Conservation (phyloP, 2,113 vertebrate species). For the Spea bombifrons region DNA sequence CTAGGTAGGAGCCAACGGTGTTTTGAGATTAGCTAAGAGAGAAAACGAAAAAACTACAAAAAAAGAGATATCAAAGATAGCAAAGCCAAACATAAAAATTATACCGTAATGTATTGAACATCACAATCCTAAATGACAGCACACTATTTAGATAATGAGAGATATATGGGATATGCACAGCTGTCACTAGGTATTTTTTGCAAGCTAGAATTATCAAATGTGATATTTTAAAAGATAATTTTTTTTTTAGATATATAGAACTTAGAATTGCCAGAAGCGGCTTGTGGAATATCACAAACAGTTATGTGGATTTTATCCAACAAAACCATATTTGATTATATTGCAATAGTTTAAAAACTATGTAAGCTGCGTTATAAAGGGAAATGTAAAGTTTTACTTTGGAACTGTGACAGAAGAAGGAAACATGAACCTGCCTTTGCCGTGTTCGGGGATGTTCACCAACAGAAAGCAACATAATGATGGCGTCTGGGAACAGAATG, state of each 20-base stretch:
- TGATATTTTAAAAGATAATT: neutral
- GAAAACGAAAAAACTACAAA: slow-evolving; percentile 30
- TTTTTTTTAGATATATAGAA: neutral
- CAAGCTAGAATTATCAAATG: neutral
- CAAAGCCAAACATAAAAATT: slow-evolving; percentile 16
- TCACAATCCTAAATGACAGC: slow-evolving; percentile 35
- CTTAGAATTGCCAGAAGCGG: too few species aligned
- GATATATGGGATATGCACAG: slow-evolving; percentile 5
- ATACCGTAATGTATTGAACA: slow-evolving; percentile 45
- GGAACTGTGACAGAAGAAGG: too few species aligned
- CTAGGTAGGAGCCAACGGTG: slow-evolving; percentile 37
- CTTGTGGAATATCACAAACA: too few species aligned
- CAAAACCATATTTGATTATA: too few species aligned
- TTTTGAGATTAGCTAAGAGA: slow-evolving; percentile 31
- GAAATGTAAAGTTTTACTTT: too few species aligned
- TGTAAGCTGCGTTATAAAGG: too few species aligned
- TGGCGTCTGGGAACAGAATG: too few species aligned
- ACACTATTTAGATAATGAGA: slow-evolving; percentile 21
- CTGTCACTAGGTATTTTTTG: neutral
- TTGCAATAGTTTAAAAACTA: too few species aligned
- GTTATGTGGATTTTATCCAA: too few species aligned
- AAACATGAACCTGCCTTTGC: too few species aligned
- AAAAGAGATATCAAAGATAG: slow-evolving; percentile 37
- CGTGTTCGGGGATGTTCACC: too few species aligned
- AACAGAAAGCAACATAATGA: too few species aligned